These are phyloP conservation scores for Dasysyrphus albostriatus DNA, from an alignment of 2,888 invertebrate genomes.

Conservation along the genomic window DNA sequence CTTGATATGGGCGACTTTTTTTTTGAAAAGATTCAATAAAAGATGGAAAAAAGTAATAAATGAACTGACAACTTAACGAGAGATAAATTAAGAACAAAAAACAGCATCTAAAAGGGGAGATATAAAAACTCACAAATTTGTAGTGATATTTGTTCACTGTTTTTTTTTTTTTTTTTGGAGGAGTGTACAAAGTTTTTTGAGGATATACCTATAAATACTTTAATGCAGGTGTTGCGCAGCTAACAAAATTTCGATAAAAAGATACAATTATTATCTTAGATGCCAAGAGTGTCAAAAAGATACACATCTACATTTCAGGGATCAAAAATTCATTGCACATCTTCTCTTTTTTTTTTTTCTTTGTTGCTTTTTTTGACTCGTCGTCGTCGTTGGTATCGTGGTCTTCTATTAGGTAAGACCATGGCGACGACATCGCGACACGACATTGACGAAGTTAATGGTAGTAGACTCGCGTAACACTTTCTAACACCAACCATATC, in stretches of 20 bases:
- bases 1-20: slow-evolving; percentile 65
- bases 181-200: slow-evolving; percentile 3
- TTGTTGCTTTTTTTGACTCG: not conserved
- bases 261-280: slow-evolving; percentile 46
- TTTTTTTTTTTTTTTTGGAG: slow-evolving; percentile 7
- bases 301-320: slow-evolving; percentile 17
- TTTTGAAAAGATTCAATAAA: not conserved
- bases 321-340: slow-evolving; percentile 70
- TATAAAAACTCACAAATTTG: slow-evolving; percentile 34
- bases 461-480: slow-evolving; percentile 60
- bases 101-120: not conserved
- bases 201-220: slow-evolving; percentile 45
- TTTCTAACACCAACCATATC: slow-evolving; percentile 63
- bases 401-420: slow-evolving; percentile 62
- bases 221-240: slow-evolving; percentile 65
- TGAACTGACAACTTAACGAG: slow-evolving; percentile 66
- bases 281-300: slow-evolving; percentile 65
- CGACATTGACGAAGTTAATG: slow-evolving; percentile 7
- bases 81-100: slow-evolving; percentile 29
- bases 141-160: slow-evolving; percentile 61
- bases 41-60: slow-evolving; percentile 31
- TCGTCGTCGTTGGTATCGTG: not conserved
- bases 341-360: slow-evolving; percentile 40
- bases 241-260: slow-evolving; percentile 43
- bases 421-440: slow-evolving; percentile 21